Base-by-base conservation (phyloP, 2,888 invertebrate genomes). In the Baccha elongata region DNA sequence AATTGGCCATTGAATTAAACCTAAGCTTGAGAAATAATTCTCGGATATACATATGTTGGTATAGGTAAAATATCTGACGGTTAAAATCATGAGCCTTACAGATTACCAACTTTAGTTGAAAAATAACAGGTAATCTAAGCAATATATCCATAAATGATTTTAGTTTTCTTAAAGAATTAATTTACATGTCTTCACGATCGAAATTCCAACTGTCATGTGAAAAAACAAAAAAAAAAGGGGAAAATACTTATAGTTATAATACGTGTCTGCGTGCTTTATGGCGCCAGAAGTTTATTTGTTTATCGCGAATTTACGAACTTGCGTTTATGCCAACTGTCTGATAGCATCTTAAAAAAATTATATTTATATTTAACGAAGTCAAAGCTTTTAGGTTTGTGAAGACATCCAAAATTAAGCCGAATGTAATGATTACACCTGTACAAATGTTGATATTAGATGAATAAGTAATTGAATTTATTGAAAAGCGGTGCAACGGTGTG, bases 211-310 rank as follows among this genome's bases (percentile, higher is more conserved):
- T 83, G 83, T 83, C 83, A 78, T 78, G 72, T 62, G 19, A 58
- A 75, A 50, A 72, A 60, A 8, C 32, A 62, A 48, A 32, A 46
- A 32, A 32, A 50, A 48, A 19, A 23, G 52, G 69, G 26, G 26
- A 46, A 46, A 62, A 26, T 37, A 60, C n/a, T 19, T 7, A 21
- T 42, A 46, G 26, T 52, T 67, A 55, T 44, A 65, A 26, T 71
- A 68, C 62, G 55, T 76, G 76, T 68, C 71, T 76, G 76, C 81
- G 81, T 81, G 65, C 50, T 72, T 83, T 68, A 78, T 68, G 83
- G 83, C 83, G 83, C 83, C 83, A 78, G 83, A 72, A 83, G 72
- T 65, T 72, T 76, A 68, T 83, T 78, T 83, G 83, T 83, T 83
- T 83, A 83, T 83, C 83, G 29, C 78, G 53, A 72, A 76, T 62